phyloP scores from a whole-genome alignment of 1,140 invertebrate genomes.

The Drosophila trapezifrons region DNA sequence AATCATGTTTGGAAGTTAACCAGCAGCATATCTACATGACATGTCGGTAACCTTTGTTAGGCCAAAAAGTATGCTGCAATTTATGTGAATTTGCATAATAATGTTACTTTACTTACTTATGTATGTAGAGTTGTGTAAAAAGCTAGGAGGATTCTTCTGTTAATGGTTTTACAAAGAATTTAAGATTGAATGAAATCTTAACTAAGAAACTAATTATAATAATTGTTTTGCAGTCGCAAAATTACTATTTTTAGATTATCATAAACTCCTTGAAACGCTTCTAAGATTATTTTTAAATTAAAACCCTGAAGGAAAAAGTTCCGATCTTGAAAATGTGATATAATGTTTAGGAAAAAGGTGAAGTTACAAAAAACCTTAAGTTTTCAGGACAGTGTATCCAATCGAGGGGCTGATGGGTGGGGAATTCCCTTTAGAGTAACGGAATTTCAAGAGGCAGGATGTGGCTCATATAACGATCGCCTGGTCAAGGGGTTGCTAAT shows the following conservation, averaged over 20 bases:
- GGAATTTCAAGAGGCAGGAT: slow-evolving; percentile 27
- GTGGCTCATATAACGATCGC: slow-evolving; percentile 37
- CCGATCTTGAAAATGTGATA: not conserved
- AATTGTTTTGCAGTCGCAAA: not conserved
- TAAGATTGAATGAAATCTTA: not conserved
- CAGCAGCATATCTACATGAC: slow-evolving; percentile 2
- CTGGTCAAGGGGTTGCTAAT: slow-evolving; percentile 36
- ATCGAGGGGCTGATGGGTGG: not conserved
- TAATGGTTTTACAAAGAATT: not conserved
- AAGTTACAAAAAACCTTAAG: not conserved
- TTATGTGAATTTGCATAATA: not conserved
- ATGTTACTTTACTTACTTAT: too few relatives aligned
- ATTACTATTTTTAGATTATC: not conserved
- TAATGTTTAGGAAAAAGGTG: not conserved
- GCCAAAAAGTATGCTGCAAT: slow-evolving; percentile 18
- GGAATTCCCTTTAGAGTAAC: slow-evolving; percentile 9
- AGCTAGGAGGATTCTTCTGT: not conserved
- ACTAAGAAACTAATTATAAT: not conserved
- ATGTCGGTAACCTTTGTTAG: not conserved
- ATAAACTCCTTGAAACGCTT: not conserved
- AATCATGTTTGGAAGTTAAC: not conserved
- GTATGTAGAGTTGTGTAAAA: not conserved
- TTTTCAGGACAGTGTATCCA: not conserved
- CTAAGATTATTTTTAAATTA: not conserved
- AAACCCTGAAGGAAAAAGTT: too few relatives aligned